Conservation (phyloP, 2,113 vertebrate species). For the Rhea pennata region DNA sequence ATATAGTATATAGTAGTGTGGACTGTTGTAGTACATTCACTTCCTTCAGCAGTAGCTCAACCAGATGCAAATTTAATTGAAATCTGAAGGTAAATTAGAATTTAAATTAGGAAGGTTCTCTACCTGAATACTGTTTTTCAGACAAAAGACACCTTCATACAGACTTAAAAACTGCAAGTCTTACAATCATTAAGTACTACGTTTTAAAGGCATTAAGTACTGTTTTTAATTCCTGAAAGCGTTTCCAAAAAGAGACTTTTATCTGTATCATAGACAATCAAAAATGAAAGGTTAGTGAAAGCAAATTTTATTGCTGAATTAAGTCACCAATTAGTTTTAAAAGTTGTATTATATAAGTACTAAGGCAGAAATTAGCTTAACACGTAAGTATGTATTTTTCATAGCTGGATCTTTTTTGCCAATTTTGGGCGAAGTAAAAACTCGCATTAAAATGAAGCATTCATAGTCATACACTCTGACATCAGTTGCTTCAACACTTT, state of each 20-base stretch:
- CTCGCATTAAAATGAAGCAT: background rate
- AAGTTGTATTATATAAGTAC: background rate
- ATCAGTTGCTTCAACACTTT: background rate
- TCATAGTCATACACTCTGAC: background rate
- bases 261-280: background rate
- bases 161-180: background rate
- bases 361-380: background rate
- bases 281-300: background rate
- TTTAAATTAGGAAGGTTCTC: conserved; percentile 2
- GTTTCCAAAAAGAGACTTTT: background rate
- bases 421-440: background rate
- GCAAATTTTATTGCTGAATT: background rate
- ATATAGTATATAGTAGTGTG: background rate
- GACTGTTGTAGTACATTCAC: background rate
- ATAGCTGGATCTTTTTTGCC: background rate
- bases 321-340: background rate
- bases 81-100: conserved; percentile 4
- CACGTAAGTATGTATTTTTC: background rate
- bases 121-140: background rate
- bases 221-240: conserved; percentile 27
- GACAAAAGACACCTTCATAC: background rate
- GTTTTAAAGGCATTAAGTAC: background rate
- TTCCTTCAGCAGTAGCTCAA: background rate
- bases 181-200: background rate
- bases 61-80: conserved; percentile 12